Evolutionary conservation across 2,888 invertebrate genomes (phyloP).

Genomic region (Listrodromus nycthemerus): DNA sequence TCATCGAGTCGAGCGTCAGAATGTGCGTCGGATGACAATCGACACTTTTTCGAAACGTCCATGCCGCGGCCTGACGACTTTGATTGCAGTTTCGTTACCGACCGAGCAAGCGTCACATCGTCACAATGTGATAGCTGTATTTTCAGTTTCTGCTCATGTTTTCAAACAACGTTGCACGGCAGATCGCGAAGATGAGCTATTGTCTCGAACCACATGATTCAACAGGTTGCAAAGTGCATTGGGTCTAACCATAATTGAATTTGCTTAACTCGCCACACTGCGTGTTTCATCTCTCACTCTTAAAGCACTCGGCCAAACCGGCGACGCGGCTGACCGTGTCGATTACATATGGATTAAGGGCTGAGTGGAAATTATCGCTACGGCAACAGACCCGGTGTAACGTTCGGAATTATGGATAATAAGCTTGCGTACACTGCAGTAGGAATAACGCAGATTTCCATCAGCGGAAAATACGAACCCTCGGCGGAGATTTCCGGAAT

Average conservation of each 20-base stretch:
- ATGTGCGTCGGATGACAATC: too few relatives aligned
- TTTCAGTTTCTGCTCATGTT: neutral
- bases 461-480: neutral
- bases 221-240: constrained; percentile 78
- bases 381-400: constrained; percentile 30
- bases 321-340: constrained; percentile 71
- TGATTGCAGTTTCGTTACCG: too few relatives aligned
- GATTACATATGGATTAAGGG: constrained; percentile 75
- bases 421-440: too few relatives aligned
- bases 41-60: too few relatives aligned
- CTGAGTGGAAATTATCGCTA: constrained; percentile 72
- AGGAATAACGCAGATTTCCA: constrained; percentile 1
- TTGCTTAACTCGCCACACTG: constrained; percentile 74
- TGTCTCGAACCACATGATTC: constrained; percentile 69
- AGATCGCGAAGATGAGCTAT: constrained; percentile 32
- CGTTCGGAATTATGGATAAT: constrained; percentile 2
- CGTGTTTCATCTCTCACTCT: constrained; percentile 69
- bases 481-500: neutral
- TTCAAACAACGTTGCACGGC: constrained; percentile 32
- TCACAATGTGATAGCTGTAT: too few relatives aligned
- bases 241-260: constrained; percentile 77
- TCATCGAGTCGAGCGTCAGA: too few relatives aligned
- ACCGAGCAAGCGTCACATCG: too few relatives aligned
- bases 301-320: constrained; percentile 68
- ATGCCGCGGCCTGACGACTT: too few relatives aligned